Percentiles rank a stretch among this genome's conserved stretches.
These are phyloP conservation scores for Cheilosia grossa DNA, from an alignment of 2,888 invertebrate species.

Conservation along the genomic window DNA sequence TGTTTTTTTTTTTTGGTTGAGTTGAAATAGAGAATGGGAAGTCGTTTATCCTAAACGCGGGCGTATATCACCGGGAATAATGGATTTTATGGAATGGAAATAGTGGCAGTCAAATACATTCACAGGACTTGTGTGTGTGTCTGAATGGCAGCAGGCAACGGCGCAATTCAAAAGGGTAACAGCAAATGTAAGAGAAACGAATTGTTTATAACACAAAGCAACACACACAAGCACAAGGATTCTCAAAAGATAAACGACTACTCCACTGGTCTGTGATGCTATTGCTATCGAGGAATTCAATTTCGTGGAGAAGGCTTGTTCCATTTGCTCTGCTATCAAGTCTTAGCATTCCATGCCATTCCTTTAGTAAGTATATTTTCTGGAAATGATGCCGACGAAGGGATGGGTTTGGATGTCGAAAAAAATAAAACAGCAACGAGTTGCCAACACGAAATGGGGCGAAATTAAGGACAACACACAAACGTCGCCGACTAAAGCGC, in stretches of 20 bases:
- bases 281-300: slow-evolving; percentile 56
- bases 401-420: not conserved
- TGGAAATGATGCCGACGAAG: slow-evolving; percentile 21
- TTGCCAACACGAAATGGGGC: slow-evolving; percentile 38
- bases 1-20: slow-evolving; percentile 34
- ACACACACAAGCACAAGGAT: slow-evolving; percentile 7
- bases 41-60: slow-evolving; percentile 72
- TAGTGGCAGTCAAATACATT: slow-evolving; percentile 72
- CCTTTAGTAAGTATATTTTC: slow-evolving; percentile 32
- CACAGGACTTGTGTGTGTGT: slow-evolving; percentile 22
- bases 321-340: slow-evolving; percentile 9
- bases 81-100: slow-evolving; percentile 74
- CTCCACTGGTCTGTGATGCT: slow-evolving; percentile 27
- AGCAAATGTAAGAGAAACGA: slow-evolving; percentile 47
- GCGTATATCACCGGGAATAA: slow-evolving; percentile 69
- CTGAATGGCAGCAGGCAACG: not conserved
- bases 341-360: slow-evolving; percentile 35
- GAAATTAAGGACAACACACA: slow-evolving; percentile 44
- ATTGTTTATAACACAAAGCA: slow-evolving; percentile 51
- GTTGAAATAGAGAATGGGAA: slow-evolving; percentile 59
- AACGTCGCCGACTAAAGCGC: slow-evolving; percentile 20
- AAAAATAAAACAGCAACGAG: slow-evolving; percentile 10
- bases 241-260: slow-evolving; percentile 65
- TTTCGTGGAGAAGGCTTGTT: slow-evolving; percentile 47
- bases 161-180: slow-evolving; percentile 27